Conservation (phyloP, 2,797 vertebrate species). For the Sebastes trivittatus region DNA sequence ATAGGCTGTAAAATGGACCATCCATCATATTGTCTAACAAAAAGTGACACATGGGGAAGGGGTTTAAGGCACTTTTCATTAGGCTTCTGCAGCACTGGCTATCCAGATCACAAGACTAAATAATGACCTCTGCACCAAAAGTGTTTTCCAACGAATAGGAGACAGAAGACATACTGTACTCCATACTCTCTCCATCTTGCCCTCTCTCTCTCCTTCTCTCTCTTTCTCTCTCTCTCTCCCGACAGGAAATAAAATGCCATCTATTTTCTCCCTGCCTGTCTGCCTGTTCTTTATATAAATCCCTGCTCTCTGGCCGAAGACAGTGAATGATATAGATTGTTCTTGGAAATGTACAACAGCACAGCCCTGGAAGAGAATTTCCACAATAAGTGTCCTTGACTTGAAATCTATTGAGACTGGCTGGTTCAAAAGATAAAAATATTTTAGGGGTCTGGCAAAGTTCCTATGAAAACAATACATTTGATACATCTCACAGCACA, state of each 20-base stretch:
- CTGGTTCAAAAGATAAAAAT: constrained; percentile 39
- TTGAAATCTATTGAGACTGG: constrained; percentile 57
- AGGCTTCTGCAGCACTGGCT: constrained; percentile 68
- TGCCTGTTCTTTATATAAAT: constrained; percentile 74
- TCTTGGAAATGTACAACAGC: constrained; percentile 69
- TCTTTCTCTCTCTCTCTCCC: constrained; percentile 40
- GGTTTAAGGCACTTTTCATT: constrained; percentile 80
- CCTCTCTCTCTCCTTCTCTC: neutral
- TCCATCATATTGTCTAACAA: constrained; percentile 83
- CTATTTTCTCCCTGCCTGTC: constrained; percentile 68
- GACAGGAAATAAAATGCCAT: constrained; percentile 75
- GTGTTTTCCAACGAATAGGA: constrained; percentile 60
- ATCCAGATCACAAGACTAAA: constrained; percentile 78
- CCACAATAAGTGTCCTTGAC: constrained; percentile 65
- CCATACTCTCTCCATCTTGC: constrained; percentile 48
- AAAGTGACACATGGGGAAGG: constrained; percentile 73
- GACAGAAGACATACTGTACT: constrained; percentile 67
- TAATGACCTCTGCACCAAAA: constrained; percentile 77
- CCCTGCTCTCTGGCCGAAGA: constrained; percentile 66
- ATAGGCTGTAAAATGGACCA: constrained; percentile 83
- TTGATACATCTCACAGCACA: constrained; percentile 15
- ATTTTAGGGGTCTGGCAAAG: constrained; percentile 48
- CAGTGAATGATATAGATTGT: constrained; percentile 78
- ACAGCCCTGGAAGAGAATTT: constrained; percentile 54
- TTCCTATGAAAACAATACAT: constrained; percentile 18